Percentiles rank a stretch among this genome's conserved stretches.
Conservation (phyloP, 2,797 vertebrate species). For the Perodicticus potto region DNA sequence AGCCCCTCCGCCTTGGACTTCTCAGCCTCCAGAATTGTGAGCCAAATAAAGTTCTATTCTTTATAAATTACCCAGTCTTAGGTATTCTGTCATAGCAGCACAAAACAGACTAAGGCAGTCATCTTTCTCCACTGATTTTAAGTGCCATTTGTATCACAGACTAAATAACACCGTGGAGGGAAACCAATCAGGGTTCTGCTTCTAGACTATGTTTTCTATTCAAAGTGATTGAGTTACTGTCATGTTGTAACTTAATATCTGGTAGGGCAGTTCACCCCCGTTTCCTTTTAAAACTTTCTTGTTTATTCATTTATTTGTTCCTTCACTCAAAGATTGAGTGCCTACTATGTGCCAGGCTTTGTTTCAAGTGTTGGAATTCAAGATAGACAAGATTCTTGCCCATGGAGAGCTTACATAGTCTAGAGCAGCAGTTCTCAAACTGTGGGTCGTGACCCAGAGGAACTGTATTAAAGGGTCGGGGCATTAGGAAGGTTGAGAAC, state of each 20-base stretch:
- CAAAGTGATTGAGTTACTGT: background rate
- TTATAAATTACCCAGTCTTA: background rate
- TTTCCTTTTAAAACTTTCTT: constrained; percentile 14
- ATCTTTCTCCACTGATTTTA: background rate
- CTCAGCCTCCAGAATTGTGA: background rate
- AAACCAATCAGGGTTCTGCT: background rate
- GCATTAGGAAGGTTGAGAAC: too few species aligned
- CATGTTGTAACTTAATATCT: constrained; percentile 8
- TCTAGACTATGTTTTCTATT: background rate
- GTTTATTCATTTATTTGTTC: background rate
- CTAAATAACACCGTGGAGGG: background rate
- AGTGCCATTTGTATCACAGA: background rate
- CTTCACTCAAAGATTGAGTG: background rate
- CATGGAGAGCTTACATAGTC: background rate
- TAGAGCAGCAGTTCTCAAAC: too few species aligned
- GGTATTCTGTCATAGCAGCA: background rate
- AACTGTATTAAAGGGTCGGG: too few species aligned
- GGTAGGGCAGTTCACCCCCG: background rate
- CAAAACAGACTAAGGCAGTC: background rate
- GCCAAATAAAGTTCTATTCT: background rate
- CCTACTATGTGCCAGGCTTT: background rate
- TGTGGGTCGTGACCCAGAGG: too few species aligned
- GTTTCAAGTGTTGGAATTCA: background rate
- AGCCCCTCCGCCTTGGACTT: background rate
- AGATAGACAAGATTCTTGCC: background rate